A percentile compares a stretch with the other conserved stretches of the same genome.
Conservation (phyloP, 1,140 invertebrate species). For the Trinorchestia longiramus region DNA sequence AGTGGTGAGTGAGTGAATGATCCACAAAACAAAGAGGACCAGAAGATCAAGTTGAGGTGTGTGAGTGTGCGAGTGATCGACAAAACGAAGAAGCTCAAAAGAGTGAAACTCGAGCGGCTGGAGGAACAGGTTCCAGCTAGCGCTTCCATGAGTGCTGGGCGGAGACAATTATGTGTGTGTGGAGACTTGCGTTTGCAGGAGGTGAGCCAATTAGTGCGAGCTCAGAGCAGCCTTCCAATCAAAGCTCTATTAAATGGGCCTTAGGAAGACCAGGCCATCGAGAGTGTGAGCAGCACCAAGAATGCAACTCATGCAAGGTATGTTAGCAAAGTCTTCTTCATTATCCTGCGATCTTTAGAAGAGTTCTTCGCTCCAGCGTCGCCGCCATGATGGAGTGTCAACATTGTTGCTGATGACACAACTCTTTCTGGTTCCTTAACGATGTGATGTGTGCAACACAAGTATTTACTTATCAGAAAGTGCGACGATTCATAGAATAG, state of each 20-base stretch:
- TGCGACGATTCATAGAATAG: too few relatives aligned
- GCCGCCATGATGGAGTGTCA: neutral
- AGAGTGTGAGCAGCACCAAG: neutral
- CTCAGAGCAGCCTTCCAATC: neutral
- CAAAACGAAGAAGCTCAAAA: too few relatives aligned
- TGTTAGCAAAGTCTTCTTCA: neutral
- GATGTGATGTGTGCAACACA: too few relatives aligned
- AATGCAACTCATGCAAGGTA: neutral
- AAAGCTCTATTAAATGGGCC: neutral
- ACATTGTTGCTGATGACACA: neutral
- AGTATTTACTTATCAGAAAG: too few relatives aligned
- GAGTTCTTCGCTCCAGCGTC: neutral
- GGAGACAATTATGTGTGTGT: neutral
- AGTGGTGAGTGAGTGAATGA: neutral
- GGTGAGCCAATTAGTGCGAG: neutral
- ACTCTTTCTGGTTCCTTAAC: too few relatives aligned
- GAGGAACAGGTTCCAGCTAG: neutral
- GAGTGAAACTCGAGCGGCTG: too few relatives aligned
- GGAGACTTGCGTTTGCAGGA: neutral
- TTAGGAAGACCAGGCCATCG: neutral
- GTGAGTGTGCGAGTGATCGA: neutral
- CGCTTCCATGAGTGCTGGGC: neutral
- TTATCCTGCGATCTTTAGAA: neutral
- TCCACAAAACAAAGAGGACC: neutral
- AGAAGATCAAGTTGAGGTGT: neutral